Evolutionary conservation across 92 coral and sea anemone genomes (phyloP).

Genomic region (Porites evermanni): DNA sequence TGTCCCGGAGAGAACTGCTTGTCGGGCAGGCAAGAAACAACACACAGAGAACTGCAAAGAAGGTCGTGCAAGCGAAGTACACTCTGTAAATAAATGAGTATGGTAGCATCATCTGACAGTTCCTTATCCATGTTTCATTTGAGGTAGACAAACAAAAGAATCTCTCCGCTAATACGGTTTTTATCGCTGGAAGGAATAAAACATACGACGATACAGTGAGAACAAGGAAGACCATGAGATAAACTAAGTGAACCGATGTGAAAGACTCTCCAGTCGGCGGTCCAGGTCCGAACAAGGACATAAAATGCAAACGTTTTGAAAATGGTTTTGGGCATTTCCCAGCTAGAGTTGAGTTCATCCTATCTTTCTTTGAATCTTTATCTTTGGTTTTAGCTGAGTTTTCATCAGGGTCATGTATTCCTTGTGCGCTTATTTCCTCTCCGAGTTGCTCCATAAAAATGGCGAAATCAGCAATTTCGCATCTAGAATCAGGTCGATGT

Average conservation of each 20-base stretch:
- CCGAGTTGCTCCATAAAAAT: slow-evolving; percentile 10
- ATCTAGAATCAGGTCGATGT: too few species aligned
- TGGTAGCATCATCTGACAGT: slow-evolving; percentile 38
- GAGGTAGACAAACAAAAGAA: slow-evolving; percentile 11
- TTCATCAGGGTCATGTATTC: neutral
- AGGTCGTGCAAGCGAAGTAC: slow-evolving; percentile 55
- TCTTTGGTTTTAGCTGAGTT: neutral
- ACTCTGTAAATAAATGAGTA: slow-evolving; percentile 63
- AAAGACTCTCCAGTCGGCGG: slow-evolving; percentile 45
- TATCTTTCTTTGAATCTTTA: neutral
- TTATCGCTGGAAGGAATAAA: slow-evolving; percentile 45
- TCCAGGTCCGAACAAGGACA: slow-evolving; percentile 65
- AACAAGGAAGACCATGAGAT: slow-evolving; percentile 34
- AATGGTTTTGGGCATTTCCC: slow-evolving; percentile 34
- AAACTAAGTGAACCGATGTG: slow-evolving; percentile 58
- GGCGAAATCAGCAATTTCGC: neutral
- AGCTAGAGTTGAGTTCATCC: neutral
- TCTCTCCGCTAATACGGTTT: slow-evolving; percentile 26
- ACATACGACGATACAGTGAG: slow-evolving; percentile 17
- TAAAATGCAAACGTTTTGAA: slow-evolving; percentile 24
- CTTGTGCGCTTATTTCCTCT: neutral
- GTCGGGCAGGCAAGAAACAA: slow-evolving; percentile 31
- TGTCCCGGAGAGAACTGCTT: slow-evolving; percentile 36
- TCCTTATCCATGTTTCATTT: neutral
- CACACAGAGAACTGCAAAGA: slow-evolving; percentile 60